Evolutionary conservation across 2,113 vertebrate genomes (phyloP).

Genomic region (Porphyrio hochstetteri): DNA sequence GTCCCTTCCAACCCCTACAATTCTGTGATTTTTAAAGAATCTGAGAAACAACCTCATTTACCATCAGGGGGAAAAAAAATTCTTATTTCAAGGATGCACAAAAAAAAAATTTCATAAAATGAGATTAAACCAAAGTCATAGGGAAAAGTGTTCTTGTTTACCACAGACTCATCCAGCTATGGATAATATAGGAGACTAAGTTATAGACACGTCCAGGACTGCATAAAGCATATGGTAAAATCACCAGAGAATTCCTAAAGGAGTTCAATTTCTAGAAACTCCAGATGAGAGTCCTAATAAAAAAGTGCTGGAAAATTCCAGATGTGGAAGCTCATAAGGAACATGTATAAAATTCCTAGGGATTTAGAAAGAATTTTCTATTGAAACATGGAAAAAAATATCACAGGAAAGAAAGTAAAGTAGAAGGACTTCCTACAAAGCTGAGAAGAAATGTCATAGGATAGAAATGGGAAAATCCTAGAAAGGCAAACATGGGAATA

Average conservation of each 20-base stretch:
- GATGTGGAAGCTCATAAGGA: not conserved
- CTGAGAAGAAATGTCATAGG: not conserved
- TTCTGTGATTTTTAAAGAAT: not conserved
- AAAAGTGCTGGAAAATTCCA: too few relatives aligned
- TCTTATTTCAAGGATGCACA: not conserved
- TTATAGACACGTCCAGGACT: not conserved
- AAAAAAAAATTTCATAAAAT: not conserved
- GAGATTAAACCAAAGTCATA: not conserved
- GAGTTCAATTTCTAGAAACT: not conserved
- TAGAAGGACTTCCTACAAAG: not conserved
- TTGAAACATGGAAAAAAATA: not conserved
- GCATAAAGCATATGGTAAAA: not conserved
- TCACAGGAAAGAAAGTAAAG: not conserved
- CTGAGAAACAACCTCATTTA: not conserved
- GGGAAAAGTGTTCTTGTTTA: not conserved
- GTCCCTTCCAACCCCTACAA: too few relatives aligned
- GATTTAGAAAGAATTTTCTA: not conserved
- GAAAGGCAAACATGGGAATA: not conserved
- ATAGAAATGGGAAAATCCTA: not conserved
- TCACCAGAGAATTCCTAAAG: not conserved
- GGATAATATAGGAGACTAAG: not conserved
- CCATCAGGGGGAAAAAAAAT: not conserved
- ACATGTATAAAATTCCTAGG: not conserved
- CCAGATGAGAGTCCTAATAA: not conserved
- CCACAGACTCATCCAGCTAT: not conserved